A percentile compares a stretch with the other conserved stretches of the same genome.
Conservation (phyloP, 2,797 vertebrate genomes). For the Lacerta bilineata region DNA sequence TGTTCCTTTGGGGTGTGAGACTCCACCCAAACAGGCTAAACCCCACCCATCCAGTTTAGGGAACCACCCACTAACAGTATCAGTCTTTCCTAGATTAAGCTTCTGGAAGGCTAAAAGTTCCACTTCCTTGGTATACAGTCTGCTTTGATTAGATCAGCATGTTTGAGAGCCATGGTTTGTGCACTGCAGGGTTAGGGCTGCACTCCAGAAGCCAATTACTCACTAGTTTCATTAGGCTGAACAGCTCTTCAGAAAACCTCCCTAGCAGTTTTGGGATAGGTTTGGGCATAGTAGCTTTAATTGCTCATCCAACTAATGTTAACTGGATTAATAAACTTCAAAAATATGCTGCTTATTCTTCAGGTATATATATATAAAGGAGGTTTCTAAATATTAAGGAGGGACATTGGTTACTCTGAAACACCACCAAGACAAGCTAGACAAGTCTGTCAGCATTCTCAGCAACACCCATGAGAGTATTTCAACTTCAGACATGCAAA, state of each 20-base stretch:
- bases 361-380: not conserved
- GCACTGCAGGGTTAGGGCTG: not conserved
- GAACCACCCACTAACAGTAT: too few species aligned
- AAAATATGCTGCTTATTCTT: slow-evolving; percentile 33
- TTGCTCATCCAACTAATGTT: not conserved
- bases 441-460: slow-evolving; percentile 73
- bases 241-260: not conserved
- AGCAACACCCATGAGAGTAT: slow-evolving; percentile 67
- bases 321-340: slow-evolving; percentile 20
- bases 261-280: not conserved
- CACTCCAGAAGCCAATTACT: not conserved
- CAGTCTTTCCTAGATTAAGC: too few species aligned
- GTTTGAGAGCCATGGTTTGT: not conserved
- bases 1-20: too few species aligned
- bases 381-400: slow-evolving; percentile 60
- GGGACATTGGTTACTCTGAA: slow-evolving; percentile 52
- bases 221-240: not conserved
- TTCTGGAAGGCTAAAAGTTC: not conserved
- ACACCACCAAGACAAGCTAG: slow-evolving; percentile 47
- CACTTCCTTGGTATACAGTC: not conserved
- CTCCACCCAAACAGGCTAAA: too few species aligned
- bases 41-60: too few species aligned
- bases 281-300: not conserved
- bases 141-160: not conserved
- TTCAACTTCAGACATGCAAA: slow-evolving; percentile 61